Base-by-base conservation (phyloP, 2,113 vertebrate genomes). In the Parus major region DNA sequence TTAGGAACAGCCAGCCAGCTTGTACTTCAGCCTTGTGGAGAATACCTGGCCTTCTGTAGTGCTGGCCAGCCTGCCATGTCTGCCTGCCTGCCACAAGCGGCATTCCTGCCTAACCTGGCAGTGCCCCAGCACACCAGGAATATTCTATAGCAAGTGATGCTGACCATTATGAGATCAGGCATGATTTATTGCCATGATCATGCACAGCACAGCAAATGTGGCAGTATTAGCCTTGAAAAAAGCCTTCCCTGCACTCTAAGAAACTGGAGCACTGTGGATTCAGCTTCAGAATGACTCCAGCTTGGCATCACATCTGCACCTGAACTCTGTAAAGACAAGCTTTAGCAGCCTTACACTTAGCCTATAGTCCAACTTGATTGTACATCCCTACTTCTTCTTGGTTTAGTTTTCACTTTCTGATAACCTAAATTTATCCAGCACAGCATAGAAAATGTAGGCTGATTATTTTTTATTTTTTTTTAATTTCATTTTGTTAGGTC, bases 81-180 rank as follows among this genome's bases (percentile, higher is more conserved):
- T 39, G 39, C 39, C 39, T 12, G 39, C 11, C 11, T 39, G 39
- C n/a, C 52, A 46, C 0, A 0, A 61, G 9, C 65, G 36, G 11
- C 3, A 2, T 57, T 78, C 8, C 70, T 70, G 55, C 22, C 60
- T 56, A 44, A 57, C n/a, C 46, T 36, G 12, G 52, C 73, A 52
- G 27, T 69, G 59, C 8, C 21, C 50, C 85, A 68, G 47, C 21
- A 31, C 29, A 33, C 0, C 0, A 1, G 31, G 71, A 89, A 55
- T 77, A 47, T 7, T 60, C 47, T 70, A 11, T 15, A 61, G 69
- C 55, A 44, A 83, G 31, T 84, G 61, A n/a, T 79, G 50, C 42
- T 69, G 73, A 56, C 41, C 11, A 35, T 18, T 25, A 24, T 15
- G 19, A 78, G 56, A 31, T 41, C 28, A 90, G 71, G 42, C 29